Evolutionary conservation across 2,113 vertebrate genomes (phyloP), one percentile per base, ranked within the genome.

Genomic region (Aspiorhynchus laticeps): DNA sequence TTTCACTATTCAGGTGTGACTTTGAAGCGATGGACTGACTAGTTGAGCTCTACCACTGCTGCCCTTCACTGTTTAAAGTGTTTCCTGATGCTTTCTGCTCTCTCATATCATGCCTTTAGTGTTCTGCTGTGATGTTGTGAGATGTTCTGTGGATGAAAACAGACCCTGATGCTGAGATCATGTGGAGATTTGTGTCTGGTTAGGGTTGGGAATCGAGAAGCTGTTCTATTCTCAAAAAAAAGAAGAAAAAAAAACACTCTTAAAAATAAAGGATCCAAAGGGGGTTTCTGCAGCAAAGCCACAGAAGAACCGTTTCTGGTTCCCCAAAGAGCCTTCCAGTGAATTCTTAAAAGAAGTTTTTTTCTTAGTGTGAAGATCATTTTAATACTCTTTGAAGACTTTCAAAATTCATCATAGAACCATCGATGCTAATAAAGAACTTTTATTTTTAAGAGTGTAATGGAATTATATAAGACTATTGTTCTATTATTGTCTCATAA

Each of bases 61-160:
- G 17, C n/a, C 56, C 67, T 76, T 51, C 48, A 19, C 38, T 53
- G 26, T 41, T 65, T 59, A 41, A 43, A 81, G n/a, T 26, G 53
- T 84, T 78, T 87, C 83, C 69, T 43, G 56, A 76, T 3, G 67
- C 82, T 84, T 79, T 53, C 59, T 71, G 75, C 86, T 84, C 65
- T 89, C 65, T 89, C 65, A 21, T 89, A 71, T 84, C 85, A 67
- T 87, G 88, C 85, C 90, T 93, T 91, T 69, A 80, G 81, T 92
- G 92, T 93, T 88, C 28, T 86, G 92, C 92, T 93, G 88, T 90
- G 28, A 11, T 24, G 28, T 51, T 28, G 17, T 31, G n/a, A 67
- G 80, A 17, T 65, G 59, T 10, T 31, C 8, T 67, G 80, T 46
- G 80, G 59, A 63, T 26, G 78, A 63, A 19, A 63, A 67, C 80